Conservation (phyloP, 2,888 invertebrate genomes). For the Diarsia brunnea region DNA sequence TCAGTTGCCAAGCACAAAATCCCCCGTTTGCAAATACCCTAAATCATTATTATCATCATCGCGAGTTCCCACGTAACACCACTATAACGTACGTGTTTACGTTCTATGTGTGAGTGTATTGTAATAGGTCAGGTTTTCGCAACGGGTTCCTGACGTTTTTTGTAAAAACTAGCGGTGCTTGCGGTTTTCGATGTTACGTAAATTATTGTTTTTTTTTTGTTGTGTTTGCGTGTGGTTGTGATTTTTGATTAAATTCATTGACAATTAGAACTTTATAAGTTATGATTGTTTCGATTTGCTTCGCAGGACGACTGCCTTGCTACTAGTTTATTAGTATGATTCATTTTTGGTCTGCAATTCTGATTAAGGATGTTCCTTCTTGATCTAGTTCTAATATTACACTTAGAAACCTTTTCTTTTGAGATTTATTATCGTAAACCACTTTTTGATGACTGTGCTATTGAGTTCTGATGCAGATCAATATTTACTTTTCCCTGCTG, state of each 20-base stretch:
- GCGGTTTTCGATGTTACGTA: slow-evolving; percentile 33
- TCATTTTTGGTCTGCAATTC: neutral
- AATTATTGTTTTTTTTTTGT: slow-evolving; percentile 24
- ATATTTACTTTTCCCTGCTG: too few relatives aligned
- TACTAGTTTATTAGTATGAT: neutral
- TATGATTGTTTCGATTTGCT: slow-evolving; percentile 7
- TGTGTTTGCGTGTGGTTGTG: neutral
- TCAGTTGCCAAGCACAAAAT: slow-evolving; percentile 11
- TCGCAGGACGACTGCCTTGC: neutral
- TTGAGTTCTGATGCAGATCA: too few relatives aligned
- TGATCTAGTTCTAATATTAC: neutral
- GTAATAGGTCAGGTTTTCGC: slow-evolving; percentile 78
- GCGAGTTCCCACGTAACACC: slow-evolving; percentile 66
- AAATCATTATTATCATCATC: slow-evolving; percentile 48
- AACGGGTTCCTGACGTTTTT: slow-evolving; percentile 62
- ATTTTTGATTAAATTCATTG: slow-evolving; percentile 6
- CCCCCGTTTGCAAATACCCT: slow-evolving; percentile 54
- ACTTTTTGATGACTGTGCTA: too few relatives aligned
- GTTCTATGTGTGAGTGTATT: slow-evolving; percentile 63
- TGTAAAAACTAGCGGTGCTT: slow-evolving; percentile 13
- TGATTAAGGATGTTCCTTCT: neutral
- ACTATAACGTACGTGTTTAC: slow-evolving; percentile 47
- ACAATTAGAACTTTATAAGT: neutral
- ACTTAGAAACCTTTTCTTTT: neutral
- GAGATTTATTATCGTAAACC: neutral